phyloP scores from a whole-genome alignment of 92 coral and sea anemone genomes.

The Epizoanthus illoricatus region DNA sequence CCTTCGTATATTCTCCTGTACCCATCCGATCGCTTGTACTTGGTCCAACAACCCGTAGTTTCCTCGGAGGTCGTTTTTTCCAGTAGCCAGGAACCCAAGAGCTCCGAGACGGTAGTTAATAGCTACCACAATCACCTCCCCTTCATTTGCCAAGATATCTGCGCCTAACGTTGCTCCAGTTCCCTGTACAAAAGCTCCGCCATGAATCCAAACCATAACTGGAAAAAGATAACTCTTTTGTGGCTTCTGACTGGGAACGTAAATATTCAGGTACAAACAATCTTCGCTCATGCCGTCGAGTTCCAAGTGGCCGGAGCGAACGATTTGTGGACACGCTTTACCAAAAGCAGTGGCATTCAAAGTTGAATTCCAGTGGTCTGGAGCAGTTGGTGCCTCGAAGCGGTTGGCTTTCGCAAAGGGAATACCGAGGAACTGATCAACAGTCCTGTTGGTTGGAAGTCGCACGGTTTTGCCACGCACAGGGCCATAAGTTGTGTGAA shows the following conservation, averaged over 20 bases:
- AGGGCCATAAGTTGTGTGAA: slow-evolving; percentile 54
- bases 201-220: slow-evolving; percentile 68
- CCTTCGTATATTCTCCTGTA: slow-evolving; percentile 59
- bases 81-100: slow-evolving; percentile 60
- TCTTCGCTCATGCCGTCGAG: slow-evolving; percentile 39
- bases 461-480: slow-evolving; percentile 47
- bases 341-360: slow-evolving; percentile 49
- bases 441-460: slow-evolving; percentile 47
- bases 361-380: slow-evolving; percentile 44
- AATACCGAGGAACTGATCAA: slow-evolving; percentile 61
- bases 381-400: slow-evolving; percentile 60
- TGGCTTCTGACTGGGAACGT: slow-evolving; percentile 42
- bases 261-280: slow-evolving; percentile 60
- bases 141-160: slow-evolving; percentile 54
- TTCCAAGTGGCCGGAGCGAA: slow-evolving; percentile 11
- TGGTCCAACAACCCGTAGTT: slow-evolving; percentile 67
- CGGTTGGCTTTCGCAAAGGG: slow-evolving; percentile 61
- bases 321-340: slow-evolving; percentile 57
- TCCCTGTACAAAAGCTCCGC: slow-evolving; percentile 55
- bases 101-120: slow-evolving; percentile 68
- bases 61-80: slow-evolving; percentile 59
- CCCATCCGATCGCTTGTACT: slow-evolving; percentile 60
- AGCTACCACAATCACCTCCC: slow-evolving; percentile 61
- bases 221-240: slow-evolving; percentile 23
- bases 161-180: slow-evolving; percentile 40